Conservation (phyloP, 1,140 invertebrate genomes). For the Capitella teleta region DNA sequence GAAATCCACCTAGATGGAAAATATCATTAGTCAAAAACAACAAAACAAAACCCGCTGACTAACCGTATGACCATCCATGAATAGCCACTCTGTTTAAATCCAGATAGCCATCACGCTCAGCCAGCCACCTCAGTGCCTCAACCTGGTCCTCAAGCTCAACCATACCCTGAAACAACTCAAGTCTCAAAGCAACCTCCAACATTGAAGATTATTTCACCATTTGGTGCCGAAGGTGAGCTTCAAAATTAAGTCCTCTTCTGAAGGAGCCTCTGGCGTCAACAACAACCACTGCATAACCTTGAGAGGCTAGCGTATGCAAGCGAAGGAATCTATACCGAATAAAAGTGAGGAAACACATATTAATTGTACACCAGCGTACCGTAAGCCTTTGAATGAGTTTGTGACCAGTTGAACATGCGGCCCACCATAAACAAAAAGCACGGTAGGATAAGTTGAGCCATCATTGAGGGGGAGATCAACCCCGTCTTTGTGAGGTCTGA, state of each 20-base stretch:
- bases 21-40: slow-evolving; percentile 9
- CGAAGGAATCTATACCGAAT: slow-evolving; percentile 51
- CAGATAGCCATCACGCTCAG: slow-evolving; percentile 71
- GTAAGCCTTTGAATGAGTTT: slow-evolving; percentile 79
- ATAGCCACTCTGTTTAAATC: slow-evolving; percentile 86
- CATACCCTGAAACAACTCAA: slow-evolving; percentile 54
- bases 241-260: slow-evolving; percentile 82
- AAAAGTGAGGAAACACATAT: background rate
- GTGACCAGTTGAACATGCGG: slow-evolving; percentile 94
- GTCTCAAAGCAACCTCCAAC: background rate
- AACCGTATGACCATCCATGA: slow-evolving; percentile 97
- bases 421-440: slow-evolving; percentile 93
- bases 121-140: slow-evolving; percentile 79
- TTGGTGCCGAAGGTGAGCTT: slow-evolving; percentile 71
- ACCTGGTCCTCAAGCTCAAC: slow-evolving; percentile 94
- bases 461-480: too few relatives aligned
- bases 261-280: slow-evolving; percentile 91
- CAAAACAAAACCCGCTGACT: slow-evolving; percentile 3
- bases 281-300: slow-evolving; percentile 90
- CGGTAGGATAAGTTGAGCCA: slow-evolving; percentile 77
- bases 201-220: background rate
- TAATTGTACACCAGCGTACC: slow-evolving; percentile 17
- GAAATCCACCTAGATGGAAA: slow-evolving; percentile 41
- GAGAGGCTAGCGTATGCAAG: slow-evolving; percentile 87
- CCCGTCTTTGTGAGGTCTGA: slow-evolving; percentile 74